Base-by-base conservation (phyloP, 2,113 vertebrate genomes). In the Circaetus cinerascens region DNA sequence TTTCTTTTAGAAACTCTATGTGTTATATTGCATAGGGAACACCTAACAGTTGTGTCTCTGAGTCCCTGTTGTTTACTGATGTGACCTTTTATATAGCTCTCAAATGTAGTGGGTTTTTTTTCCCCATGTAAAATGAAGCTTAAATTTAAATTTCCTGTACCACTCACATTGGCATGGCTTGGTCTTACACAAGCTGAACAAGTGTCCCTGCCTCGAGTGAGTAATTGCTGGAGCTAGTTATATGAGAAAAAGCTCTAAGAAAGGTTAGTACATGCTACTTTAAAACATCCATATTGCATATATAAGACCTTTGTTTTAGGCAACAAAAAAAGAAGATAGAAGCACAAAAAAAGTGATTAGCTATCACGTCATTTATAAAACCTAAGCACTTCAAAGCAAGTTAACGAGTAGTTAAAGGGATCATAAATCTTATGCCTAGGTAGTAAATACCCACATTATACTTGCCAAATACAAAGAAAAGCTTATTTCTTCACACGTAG, bases 51-150 rank as follows among this genome's bases (percentile, higher is more conserved):
- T 91, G 50, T 93, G 91, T 91, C 90, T 94, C 93, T 55, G 55
- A 90, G 83, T 93, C 94, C 89, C 87, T 71, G 62, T 92, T 96
- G 95, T 95, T 97, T 96, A 93, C 91, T 90, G 89, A 88, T 96
- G 55, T 90, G 94, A 97, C 91, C 95, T 97, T 97, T 94, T 88
- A 55, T 73, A 86, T 30, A 84, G 43, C 34, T 76, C 77, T 95
- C 77, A 79, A 63, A 73, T 60, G 63, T 62, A 60, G 38, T 60
- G 32, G 26, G 3, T 0, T 2, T 60, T 84, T 76, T 84, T 91
- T 32, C 46, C 17, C 43, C 21, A 20, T 9, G 6, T 92, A 88
- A 96, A 93, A 88, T 50, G 43, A 94, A 89, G 75, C 77, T 80
- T 53, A 68, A 80, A 80, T 89, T 63, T 90, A 50, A 64, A 71